These are phyloP conservation scores for Cydia amplana DNA, from an alignment of 1,140 invertebrate genomes.

Conservation along the genomic window DNA sequence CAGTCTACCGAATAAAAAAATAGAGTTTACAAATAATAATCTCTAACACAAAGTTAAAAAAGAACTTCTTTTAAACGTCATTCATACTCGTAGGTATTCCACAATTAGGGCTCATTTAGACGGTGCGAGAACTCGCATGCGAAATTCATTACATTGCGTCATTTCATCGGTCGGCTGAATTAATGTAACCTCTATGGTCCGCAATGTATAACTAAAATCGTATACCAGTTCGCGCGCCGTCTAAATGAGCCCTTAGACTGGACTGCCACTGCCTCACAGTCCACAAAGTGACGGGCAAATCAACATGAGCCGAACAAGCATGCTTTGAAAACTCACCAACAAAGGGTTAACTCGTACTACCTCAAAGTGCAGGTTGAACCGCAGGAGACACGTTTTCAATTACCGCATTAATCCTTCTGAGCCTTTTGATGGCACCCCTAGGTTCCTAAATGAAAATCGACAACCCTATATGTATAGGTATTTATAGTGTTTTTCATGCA, in stretches of 20 bases:
- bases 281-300: constrained; percentile 1
- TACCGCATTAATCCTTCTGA: constrained; percentile 36
- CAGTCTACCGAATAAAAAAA: too few relatives aligned
- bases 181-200: too few relatives aligned
- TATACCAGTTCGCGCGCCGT: too few relatives aligned
- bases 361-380: constrained; percentile 25
- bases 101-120: too few relatives aligned
- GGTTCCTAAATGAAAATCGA: constrained; percentile 20
- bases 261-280: neutral
- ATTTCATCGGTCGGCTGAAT: too few relatives aligned
- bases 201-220: too few relatives aligned
- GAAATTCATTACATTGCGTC: too few relatives aligned
- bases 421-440: constrained; percentile 22
- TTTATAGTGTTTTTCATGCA: neutral
- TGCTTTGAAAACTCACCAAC: constrained; percentile 11
- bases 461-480: neutral
- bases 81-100: neutral
- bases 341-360: constrained; percentile 6
- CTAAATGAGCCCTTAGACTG: too few relatives aligned
- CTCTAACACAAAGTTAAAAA: too few relatives aligned
- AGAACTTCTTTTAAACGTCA: neutral
- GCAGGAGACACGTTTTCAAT: constrained; percentile 50
- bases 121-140: too few relatives aligned
- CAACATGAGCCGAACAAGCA: constrained; percentile 10
- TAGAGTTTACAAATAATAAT: too few relatives aligned